phyloP scores from a whole-genome alignment of 1,140 invertebrate species.

The Homarus americanus region DNA sequence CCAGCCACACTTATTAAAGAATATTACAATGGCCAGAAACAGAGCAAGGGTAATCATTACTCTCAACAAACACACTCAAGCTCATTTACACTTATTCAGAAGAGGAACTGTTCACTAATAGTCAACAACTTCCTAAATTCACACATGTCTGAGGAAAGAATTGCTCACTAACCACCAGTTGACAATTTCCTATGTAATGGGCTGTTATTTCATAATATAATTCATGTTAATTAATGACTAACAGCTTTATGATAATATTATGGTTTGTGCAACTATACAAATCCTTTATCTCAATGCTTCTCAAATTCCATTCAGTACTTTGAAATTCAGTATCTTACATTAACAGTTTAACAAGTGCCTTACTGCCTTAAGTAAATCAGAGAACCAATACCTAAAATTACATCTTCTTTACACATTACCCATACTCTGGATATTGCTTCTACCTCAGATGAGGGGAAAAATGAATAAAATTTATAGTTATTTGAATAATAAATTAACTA shows the following conservation, averaged over 20 bases:
- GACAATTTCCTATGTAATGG: not conserved
- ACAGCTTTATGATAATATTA: not conserved
- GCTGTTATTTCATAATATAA: not conserved
- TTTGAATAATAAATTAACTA: too few relatives aligned
- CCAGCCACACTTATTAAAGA: not conserved
- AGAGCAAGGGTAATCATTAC: not conserved
- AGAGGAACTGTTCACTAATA: too few relatives aligned
- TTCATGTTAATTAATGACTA: not conserved
- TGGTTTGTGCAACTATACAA: not conserved
- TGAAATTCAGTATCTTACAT: not conserved
- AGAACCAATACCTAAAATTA: too few relatives aligned
- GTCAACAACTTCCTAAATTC: too few relatives aligned
- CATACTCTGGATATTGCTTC: too few relatives aligned
- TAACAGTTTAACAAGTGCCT: not conserved
- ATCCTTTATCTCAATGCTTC: not conserved
- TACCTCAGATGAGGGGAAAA: too few relatives aligned
- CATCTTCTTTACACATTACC: too few relatives aligned
- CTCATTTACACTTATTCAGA: not conserved
- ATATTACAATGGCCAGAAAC: constrained; percentile 1
- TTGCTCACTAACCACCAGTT: not conserved
- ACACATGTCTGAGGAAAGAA: not conserved
- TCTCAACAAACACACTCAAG: not conserved
- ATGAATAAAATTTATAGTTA: too few relatives aligned
- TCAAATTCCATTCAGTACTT: not conserved
- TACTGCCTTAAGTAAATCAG: not conserved